Evolutionary conservation across 2,888 invertebrate species (phyloP), one percentile per base, ranked within the genome.

Genomic region (Rhodophaea formosa): DNA sequence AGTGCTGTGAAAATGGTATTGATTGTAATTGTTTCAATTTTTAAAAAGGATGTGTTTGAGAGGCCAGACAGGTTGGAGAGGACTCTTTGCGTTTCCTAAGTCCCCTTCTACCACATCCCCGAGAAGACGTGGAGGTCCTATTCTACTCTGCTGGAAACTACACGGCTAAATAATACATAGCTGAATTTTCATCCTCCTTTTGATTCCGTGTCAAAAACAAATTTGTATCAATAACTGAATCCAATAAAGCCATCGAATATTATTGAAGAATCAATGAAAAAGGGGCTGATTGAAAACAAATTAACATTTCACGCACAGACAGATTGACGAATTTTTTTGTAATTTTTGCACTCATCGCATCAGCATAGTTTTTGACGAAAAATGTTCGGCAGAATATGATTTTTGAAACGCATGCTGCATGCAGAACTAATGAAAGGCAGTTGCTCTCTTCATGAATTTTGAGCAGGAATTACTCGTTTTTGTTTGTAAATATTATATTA

Each of bases 271-370:
- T 47, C 30, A 47, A 32, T 49, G 10, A 49, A 32, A 49, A 30
- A 12, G 32, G 15, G 32, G 5, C 32, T 15, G 2, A 49, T 49
- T 49, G 8, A 7, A 49, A 49, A n/a, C n/a, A n/a, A n/a, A n/a
- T n/a, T n/a, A n/a, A 15, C 8, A 49, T n/a, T 32, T 49, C 49
- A 15, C 15, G 46, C 23, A 46, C 46, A 0, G 32, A 49, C 10
- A 15, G 32, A 23, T 46, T 23, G 46, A 5, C 46, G 46, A 46
- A 12, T 23, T 46, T 46, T 46, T 46, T 46, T 12, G 8, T 6
- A 1, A 12, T 17, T 60, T 62, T 56, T 53, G 16, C 32, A 29
- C 47, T 68, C 71, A 49, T 14, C 49, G 46, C 49, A 32, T 49
- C 47, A 47, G 30, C 49, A 32, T 32, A 32, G 32, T 15, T 30